Base-by-base conservation (phyloP, 1,140 invertebrate species). In the Lasioglossum albipes region DNA sequence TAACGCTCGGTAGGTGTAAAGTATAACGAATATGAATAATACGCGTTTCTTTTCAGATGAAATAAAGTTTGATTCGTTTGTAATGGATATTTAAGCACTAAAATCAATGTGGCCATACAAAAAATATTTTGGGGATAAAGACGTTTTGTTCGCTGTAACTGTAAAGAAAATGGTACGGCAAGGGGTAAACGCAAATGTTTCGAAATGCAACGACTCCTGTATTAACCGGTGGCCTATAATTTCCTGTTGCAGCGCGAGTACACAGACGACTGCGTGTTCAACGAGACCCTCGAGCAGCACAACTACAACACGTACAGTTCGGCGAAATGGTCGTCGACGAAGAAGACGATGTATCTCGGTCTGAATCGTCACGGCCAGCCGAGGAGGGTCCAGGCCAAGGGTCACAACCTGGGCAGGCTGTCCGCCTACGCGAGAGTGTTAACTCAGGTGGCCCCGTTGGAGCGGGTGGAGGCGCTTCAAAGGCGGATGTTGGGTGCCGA, bases 271-370 rank as follows among this genome's bases (percentile, higher is more conserved):
- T 98, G 97, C 93, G 94, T 97, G 84, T 97, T 97, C 94, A 96
- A 97, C 91, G 97, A 98, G 91, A 96, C 95, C 90, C 95, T 97
- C 91, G 96, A 97, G 90, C 95, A 96, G 90, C 96, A 97, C 91
- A 96, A 97, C 91, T 97, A 97, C 94, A 97, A 97, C 92, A 96
- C 96, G 10, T 98, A 97, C 93, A 96, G 96, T 83, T 96, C 96
- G 75, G 95, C 94, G 73, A 95, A 95, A 90, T 96, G 97, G 94
- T 96, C 96, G 13, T 96, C 95, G 87, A 91, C 94, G 16, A 94
- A 94, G 84, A 95, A 96, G 83, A 96, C 96, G 0, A 93, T 95
- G 78, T 97, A 96, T 92, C 93, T 97, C 87, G 97, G 96, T 41
- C 92, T 97, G 64, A 96, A 97, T 90, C 95, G 95, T 79, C 92